A percentile compares a stretch with the other conserved stretches of the same genome.
Evolutionary conservation across 2,113 vertebrate genomes (phyloP).

Genomic region (Delphinapterus leucas): DNA sequence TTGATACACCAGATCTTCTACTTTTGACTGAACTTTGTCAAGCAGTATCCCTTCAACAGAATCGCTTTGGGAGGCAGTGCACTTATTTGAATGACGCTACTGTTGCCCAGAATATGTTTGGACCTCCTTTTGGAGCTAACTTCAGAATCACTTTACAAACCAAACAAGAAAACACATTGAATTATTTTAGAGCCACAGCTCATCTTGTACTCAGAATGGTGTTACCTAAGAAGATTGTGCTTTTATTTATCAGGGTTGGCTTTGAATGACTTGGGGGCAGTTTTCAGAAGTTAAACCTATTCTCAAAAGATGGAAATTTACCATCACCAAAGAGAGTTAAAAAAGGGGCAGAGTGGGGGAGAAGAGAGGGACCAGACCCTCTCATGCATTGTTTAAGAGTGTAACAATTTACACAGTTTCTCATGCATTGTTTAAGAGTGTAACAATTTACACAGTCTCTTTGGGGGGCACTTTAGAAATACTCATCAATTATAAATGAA

Average conservation of each 20-base stretch:
- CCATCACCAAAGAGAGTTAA: not conserved
- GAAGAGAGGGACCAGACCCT: not conserved
- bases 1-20: not conserved
- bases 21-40: not conserved
- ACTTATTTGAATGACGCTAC: not conserved
- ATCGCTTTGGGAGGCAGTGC: not conserved
- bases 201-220: not conserved
- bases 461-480: slow-evolving; percentile 48
- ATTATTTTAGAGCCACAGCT: not conserved
- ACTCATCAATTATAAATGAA: slow-evolving; percentile 46
- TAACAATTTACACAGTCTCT: not conserved
- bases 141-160: slow-evolving; percentile 39
- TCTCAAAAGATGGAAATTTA: slow-evolving; percentile 19
- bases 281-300: slow-evolving; percentile 22
- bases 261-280: not conserved
- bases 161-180: not conserved
- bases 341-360: not conserved
- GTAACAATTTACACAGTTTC: not conserved
- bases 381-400: not conserved
- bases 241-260: not conserved
- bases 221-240: not conserved
- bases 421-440: not conserved
- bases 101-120: not conserved
- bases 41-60: not conserved
- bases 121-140: not conserved